Conservation (phyloP, 2,888 invertebrate species). For the Andrena haemorrhoa region DNA sequence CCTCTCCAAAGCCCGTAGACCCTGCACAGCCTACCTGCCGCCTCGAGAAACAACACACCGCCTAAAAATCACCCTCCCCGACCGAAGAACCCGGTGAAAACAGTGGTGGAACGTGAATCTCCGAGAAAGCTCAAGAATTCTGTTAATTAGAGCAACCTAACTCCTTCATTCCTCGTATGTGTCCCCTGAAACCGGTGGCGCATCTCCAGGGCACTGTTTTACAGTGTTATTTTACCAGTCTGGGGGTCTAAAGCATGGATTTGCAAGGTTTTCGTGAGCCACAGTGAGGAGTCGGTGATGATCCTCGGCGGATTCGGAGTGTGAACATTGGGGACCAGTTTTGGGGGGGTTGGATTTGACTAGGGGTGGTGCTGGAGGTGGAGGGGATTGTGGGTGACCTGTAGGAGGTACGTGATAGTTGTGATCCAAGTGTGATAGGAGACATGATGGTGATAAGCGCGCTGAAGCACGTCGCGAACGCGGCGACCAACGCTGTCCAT, state of each 20-base stretch:
- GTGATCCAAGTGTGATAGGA: constrained; percentile 36
- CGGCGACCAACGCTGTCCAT: constrained; percentile 81
- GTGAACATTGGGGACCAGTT: neutral
- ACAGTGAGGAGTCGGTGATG: neutral
- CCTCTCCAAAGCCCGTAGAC: neutral
- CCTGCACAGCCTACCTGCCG: neutral
- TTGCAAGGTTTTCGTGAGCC: neutral
- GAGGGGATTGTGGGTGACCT: neutral
- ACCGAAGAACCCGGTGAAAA: neutral
- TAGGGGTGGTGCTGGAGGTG: neutral
- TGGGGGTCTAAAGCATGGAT: neutral
- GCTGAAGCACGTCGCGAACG: constrained; percentile 81
- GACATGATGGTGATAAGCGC: constrained; percentile 82
- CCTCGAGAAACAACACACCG: no score
- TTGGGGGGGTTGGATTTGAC: neutral
- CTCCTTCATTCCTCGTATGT: neutral
- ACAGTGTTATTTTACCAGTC: neutral
- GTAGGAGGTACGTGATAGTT: constrained; percentile 2
- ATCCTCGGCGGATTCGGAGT: neutral
- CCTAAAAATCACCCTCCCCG: neutral
- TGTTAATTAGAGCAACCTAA: neutral
- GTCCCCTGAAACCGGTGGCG: neutral
- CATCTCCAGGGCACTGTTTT: neutral
- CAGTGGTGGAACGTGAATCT: neutral
- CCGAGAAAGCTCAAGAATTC: neutral